Percentiles rank a stretch among this genome's conserved stretches.
Evolutionary conservation across 2,888 invertebrate genomes (phyloP).

Genomic region (Eumerus sabulonum): DNA sequence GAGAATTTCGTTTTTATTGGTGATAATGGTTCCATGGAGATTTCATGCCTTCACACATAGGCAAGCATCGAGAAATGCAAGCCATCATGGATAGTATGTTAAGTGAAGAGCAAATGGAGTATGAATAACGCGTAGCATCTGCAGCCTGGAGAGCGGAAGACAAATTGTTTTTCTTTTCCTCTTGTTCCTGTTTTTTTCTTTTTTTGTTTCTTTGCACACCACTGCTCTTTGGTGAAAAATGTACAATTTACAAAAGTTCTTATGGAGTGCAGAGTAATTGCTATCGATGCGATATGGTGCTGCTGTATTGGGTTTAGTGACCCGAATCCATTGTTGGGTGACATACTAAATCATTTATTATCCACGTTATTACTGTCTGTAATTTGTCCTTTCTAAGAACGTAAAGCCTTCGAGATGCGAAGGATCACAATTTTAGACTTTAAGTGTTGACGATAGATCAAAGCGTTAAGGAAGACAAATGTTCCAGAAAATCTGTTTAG

Average conservation of each 20-base stretch:
- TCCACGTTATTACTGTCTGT: neutral
- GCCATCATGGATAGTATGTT: conserved; percentile 38
- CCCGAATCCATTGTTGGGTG: conserved; percentile 39
- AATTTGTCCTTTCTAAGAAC: neutral
- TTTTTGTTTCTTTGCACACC: neutral
- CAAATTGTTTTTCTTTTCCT: conserved; percentile 34
- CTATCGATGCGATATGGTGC: conserved; percentile 33
- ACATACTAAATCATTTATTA: conserved; percentile 21
- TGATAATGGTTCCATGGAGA: conserved; percentile 21
- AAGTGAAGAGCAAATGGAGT: conserved; percentile 51
- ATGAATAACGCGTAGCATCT: conserved; percentile 51
- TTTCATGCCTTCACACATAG: conserved; percentile 2
- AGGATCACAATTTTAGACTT: no score
- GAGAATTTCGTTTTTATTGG: conserved; percentile 13
- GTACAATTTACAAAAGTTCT: conserved; percentile 46
- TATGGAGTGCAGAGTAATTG: conserved; percentile 46
- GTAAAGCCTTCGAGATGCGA: no score
- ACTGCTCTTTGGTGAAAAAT: conserved; percentile 13
- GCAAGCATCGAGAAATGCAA: conserved; percentile 4
- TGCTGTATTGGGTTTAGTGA: conserved; percentile 37
- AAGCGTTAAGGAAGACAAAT: no score
- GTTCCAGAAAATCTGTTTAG: no score
- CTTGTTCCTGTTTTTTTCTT: neutral
- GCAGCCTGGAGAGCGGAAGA: conserved; percentile 39
- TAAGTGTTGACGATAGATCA: no score